Percentiles rank a stretch among this genome's conserved stretches.
These are phyloP conservation scores for Botrylloides violaceus DNA, from an alignment of 23 tunicate genomes.

Conservation along the genomic window DNA sequence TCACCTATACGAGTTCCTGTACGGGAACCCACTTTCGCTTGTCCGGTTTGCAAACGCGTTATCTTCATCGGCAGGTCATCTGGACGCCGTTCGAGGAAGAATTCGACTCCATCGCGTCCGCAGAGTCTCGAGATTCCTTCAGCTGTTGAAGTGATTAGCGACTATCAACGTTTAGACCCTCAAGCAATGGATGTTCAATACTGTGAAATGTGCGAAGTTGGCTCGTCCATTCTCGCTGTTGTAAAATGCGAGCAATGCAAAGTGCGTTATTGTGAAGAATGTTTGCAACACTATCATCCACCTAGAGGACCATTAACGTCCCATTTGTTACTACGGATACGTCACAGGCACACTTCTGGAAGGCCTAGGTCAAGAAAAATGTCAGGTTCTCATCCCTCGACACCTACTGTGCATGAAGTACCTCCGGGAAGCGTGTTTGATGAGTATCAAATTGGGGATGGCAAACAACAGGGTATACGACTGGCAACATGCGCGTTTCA, in stretches of 20 bases:
- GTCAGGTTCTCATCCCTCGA: constrained; percentile 19
- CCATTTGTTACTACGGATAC: constrained; percentile 30
- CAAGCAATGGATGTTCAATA: not conserved
- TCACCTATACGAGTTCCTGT: not conserved
- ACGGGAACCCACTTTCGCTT: not conserved
- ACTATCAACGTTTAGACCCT: not conserved
- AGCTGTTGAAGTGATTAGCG: not conserved
- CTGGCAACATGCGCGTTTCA: constrained; percentile 54
- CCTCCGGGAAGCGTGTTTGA: not conserved
- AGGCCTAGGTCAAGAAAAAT: not conserved
- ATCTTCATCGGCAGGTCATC: not conserved
- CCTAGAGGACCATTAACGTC: constrained; percentile 74
- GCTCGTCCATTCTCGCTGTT: constrained; percentile 23
- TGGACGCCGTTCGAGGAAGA: constrained; percentile 3
- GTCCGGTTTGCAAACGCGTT: constrained; percentile 9
- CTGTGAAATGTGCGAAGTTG: constrained; percentile 66
- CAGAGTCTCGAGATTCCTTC: not conserved
- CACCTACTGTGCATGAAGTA: constrained; percentile 32
- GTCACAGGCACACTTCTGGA: not conserved
- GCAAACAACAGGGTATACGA: constrained; percentile 43
- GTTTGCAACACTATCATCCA: constrained; percentile 70
- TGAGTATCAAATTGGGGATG: constrained; percentile 14
- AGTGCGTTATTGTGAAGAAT: constrained; percentile 51
- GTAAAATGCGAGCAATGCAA: constrained; percentile 75
- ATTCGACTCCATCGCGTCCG: not conserved